phyloP scores from a whole-genome alignment of 2,797 vertebrate species.

The Sylvilagus floridanus region DNA sequence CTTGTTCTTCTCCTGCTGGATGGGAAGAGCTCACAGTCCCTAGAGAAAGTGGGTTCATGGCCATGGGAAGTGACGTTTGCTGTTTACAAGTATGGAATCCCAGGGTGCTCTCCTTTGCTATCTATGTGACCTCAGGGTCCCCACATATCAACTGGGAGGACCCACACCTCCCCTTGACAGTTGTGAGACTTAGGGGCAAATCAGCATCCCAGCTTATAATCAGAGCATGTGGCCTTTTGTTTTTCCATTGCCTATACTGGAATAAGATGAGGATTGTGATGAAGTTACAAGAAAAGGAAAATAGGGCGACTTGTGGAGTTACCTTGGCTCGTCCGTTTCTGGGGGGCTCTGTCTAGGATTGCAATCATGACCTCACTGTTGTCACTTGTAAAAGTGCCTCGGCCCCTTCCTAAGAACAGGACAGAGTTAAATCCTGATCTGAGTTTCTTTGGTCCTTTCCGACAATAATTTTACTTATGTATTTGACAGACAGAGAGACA shows the following conservation, averaged over 20 bases:
- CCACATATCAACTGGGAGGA: background rate
- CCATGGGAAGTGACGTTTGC: background rate
- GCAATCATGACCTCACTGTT: background rate
- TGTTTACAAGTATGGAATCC: background rate
- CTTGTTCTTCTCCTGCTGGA: background rate
- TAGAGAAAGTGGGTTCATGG: background rate
- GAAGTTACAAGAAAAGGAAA: slow-evolving; percentile 22
- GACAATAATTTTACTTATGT: too few relatives aligned
- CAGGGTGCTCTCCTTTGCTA: background rate
- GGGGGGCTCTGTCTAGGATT: background rate
- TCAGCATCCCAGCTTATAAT: background rate
- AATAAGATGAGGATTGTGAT: background rate
- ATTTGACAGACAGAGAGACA: too few relatives aligned
- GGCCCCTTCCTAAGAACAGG: background rate
- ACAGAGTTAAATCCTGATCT: slow-evolving; percentile 11
- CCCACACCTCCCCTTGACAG: background rate
- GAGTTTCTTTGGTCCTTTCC: slow-evolving; percentile 13
- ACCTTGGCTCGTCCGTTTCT: background rate
- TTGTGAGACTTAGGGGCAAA: background rate
- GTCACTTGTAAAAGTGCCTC: background rate
- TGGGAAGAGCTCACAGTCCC: background rate
- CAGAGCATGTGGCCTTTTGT: background rate
- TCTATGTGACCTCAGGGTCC: background rate
- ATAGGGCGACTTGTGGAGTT: background rate
- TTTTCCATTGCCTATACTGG: background rate